Base-by-base conservation (phyloP, 1,140 invertebrate species). In the Neodiprion virginianus region DNA sequence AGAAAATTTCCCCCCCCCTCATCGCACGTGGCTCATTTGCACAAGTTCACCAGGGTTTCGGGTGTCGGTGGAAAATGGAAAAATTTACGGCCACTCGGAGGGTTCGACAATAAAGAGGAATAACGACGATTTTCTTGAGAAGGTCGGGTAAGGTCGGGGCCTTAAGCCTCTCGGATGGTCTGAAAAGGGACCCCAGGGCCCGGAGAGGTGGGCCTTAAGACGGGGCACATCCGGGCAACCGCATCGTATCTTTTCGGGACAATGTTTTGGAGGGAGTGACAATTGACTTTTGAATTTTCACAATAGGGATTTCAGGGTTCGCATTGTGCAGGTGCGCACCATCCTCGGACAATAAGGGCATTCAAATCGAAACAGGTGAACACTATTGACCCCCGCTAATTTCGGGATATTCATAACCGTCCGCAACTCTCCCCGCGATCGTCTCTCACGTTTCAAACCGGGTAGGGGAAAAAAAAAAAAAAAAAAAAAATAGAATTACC, bases 361-460 rank as follows among this genome's bases (percentile, higher is more conserved):
- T 69, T 69, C 14, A 69, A 69, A 69, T 69, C 21, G 21, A 47
- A 23, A 69, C 67, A 69, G 67, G 67, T 69, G 67, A 69, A 69
- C 17, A 4, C 21, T 69, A 7, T 23, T 7, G 40, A 7, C 11
- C 67, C 67, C 40, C 40, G 21, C 5, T 17, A 47, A 21, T 21
- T 69, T 47, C 17, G 12, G 12, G 12, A 21, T 65, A 65, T 14
- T 17, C 17, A 65, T 65, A 65, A 65, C 61, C 17, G 61, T 11
- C 61, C 12, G 61, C 12, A 11, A 23, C 5, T 14, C 21, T 23
- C 17, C 12, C 21, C 21, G 67, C 21, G 28, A 40, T 40, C 67
- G 67, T 11, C n/a, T 14, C 40, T 21, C 40, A 21, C 7, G 12
- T 65, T 65, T 65, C 71, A 48, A 76, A 75, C 21, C 53, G 48